These are phyloP conservation scores for Lingula anatina DNA, from an alignment of 2,888 invertebrate species.

Conservation along the genomic window DNA sequence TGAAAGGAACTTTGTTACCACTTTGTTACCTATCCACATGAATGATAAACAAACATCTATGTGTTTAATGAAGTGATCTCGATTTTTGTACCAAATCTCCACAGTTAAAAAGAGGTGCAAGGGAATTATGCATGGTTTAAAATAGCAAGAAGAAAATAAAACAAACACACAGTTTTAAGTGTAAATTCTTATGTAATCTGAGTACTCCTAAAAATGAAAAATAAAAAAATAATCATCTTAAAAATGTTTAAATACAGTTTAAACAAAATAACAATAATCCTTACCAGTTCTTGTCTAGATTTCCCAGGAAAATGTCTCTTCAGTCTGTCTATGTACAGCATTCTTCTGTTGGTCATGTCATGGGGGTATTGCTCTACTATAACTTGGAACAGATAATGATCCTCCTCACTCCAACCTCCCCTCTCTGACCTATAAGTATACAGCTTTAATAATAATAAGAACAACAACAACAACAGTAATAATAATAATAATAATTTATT, in stretches of 20 bases:
- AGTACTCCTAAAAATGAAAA: not conserved
- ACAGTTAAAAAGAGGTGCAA: no score
- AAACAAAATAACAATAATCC: no score
- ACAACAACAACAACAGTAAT: no score
- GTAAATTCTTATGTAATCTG: not conserved
- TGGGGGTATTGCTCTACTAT: constrained; percentile 43
- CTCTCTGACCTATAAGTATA: no score
- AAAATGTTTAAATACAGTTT: not conserved
- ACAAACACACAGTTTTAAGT: not conserved
- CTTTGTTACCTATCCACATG: no score
- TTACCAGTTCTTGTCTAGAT: constrained; percentile 36
- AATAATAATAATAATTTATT: no score
- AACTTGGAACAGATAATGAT: constrained; percentile 39
- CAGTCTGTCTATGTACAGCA: constrained; percentile 40
- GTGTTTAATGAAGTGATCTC: no score
- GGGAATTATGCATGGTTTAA: no score
- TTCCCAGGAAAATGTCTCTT: constrained; percentile 37
- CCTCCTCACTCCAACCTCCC: constrained; percentile 44
- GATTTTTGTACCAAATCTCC: no score
- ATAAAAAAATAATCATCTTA: not conserved
- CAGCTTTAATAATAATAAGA: no score
- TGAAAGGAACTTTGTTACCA: no score
- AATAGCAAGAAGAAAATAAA: not conserved
- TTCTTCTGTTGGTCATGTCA: constrained; percentile 39
- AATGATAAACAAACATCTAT: no score